Evolutionary conservation across 2,888 invertebrate genomes (phyloP).

Genomic region (Diloba caeruleocephala): DNA sequence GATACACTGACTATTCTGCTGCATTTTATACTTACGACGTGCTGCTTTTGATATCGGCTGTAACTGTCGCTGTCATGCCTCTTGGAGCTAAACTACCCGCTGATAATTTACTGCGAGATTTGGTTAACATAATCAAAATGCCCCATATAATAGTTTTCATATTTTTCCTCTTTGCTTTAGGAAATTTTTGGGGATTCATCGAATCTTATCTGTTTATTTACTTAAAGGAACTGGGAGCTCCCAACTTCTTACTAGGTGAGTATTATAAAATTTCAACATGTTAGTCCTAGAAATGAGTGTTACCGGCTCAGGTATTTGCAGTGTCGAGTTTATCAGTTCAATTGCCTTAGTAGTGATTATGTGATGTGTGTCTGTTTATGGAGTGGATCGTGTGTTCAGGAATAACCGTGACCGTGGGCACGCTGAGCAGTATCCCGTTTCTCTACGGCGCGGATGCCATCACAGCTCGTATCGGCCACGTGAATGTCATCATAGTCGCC

Average conservation of each 20-base stretch:
- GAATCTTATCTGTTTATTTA: conserved; percentile 96
- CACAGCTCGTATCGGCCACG: conserved; percentile 94
- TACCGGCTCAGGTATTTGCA: neutral
- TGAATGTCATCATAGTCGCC: conserved; percentile 95
- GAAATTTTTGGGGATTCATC: conserved; percentile 96
- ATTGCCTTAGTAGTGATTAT: conserved; percentile 33
- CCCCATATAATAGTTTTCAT: conserved; percentile 95
- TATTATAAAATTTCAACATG: conserved; percentile 11
- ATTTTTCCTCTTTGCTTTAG: conserved; percentile 94
- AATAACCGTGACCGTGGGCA: conserved; percentile 95
- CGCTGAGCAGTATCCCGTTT: conserved; percentile 95
- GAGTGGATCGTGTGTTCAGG: conserved; percentile 81
- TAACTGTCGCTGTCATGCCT: conserved; percentile 94
- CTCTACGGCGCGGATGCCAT: conserved; percentile 95
- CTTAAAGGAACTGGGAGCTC: conserved; percentile 94
- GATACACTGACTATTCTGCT: conserved; percentile 95
- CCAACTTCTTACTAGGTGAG: conserved; percentile 94
- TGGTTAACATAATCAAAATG: conserved; percentile 93
- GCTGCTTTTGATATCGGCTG: conserved; percentile 92
- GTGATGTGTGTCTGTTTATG: conserved; percentile 34
- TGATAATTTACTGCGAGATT: conserved; percentile 93
- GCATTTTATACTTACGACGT: conserved; percentile 95
- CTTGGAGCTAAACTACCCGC: conserved; percentile 93
- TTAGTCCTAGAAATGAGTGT: neutral
- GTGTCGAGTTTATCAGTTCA: conserved; percentile 19